Base-by-base conservation (phyloP, 2,113 vertebrate genomes). In the Athene cunicularia region DNA sequence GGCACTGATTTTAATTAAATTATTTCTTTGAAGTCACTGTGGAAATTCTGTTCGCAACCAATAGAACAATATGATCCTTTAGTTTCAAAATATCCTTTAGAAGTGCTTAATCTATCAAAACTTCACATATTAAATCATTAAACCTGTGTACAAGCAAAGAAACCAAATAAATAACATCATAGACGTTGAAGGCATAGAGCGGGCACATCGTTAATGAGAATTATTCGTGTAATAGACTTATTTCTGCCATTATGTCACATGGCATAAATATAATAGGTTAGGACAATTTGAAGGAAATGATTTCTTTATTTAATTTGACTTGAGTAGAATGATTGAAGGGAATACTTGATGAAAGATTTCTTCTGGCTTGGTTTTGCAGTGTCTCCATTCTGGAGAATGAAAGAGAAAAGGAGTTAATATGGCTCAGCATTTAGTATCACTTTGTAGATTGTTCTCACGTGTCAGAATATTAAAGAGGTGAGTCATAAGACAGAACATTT, bases 251-350 rank as follows among this genome's bases (percentile, higher is more conserved):
- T 81, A 74, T 74, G 63, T 75, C 52, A 93, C 66, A 66, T 71
- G 87, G 47, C 35, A 49, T 71, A 88, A 90, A 83, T 33, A 59
- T 53, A 93, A 94, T 70, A 82, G 6, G 9, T 80, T 76, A 86
- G 52, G 39, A 84, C n/a, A 88, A 73, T 93, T 81, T 63, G 26
- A 97, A 93, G 80, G 93, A 91, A 95, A 93, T 90, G 0, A 74
- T 93, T 75, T 92, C 30, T 75, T 92, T 81, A 70, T 95, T 87
- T 85, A 70, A 92, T 95, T 95, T 95, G 62, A 90, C 62, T 35
- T 55, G 37, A 80, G 71, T 37, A 83, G 75, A 93, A 87, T 81
- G 68, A 88, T 49, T 22, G 26, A 58, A 90, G 89, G 53, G 39
- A 82, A 49, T 63, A 80, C 23, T 39, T 33, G 43, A 62, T 55